These are phyloP conservation scores for Fringilla coelebs DNA, from an alignment of 2,797 vertebrate species.

Conservation along the genomic window DNA sequence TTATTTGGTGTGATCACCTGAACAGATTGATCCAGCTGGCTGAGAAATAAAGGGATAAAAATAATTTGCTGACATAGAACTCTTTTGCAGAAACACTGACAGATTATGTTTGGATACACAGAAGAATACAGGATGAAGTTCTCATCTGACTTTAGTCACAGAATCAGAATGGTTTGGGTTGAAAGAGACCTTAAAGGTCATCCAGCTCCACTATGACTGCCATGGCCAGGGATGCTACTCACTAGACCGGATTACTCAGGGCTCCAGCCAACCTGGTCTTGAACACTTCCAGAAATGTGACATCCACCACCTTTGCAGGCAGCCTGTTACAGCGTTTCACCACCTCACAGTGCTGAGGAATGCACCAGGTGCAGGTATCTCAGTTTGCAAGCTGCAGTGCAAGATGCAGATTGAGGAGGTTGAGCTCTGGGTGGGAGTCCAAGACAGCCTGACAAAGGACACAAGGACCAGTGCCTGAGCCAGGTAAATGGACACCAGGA, in stretches of 20 bases:
- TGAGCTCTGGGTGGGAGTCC: not conserved
- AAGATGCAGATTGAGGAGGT: not conserved
- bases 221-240: not conserved
- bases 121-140: not conserved
- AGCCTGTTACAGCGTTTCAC: not conserved
- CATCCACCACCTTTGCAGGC: not conserved
- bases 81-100: not conserved
- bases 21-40: not conserved
- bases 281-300: not conserved
- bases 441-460: too few species aligned
- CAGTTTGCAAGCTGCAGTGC: not conserved
- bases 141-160: not conserved
- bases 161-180: not conserved
- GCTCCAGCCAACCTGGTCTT: not conserved
- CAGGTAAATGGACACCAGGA: not conserved
- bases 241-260: not conserved
- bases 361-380: not conserved
- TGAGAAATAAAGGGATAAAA: not conserved
- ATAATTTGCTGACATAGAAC: not conserved
- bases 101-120: not conserved
- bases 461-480: too few species aligned
- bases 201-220: rapidly evolving
- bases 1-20: not conserved
- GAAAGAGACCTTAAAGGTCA: not conserved
- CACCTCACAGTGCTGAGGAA: not conserved